These are phyloP conservation scores for Phalacrocorax brasilianus DNA, from an alignment of 2,113 vertebrate species.

Conservation along the genomic window DNA sequence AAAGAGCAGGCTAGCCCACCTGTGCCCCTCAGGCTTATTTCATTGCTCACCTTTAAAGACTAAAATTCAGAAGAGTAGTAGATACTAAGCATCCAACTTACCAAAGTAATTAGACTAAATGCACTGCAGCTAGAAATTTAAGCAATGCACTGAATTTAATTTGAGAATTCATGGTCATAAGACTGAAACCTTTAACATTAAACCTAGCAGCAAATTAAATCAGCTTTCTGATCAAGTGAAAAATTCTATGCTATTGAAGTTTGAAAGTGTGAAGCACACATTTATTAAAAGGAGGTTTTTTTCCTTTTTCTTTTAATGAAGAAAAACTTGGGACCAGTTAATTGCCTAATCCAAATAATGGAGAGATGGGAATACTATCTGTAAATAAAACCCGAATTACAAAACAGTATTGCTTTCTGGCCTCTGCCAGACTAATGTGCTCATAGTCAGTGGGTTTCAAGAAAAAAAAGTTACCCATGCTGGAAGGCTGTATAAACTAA, in stretches of 20 bases:
- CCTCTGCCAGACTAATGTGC: neutral
- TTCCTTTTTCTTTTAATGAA: neutral
- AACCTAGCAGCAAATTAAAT: conserved; percentile 52
- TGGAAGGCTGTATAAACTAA: neutral
- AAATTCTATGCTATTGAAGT: conserved; percentile 41
- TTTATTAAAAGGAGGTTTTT: neutral
- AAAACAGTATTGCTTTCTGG: neutral
- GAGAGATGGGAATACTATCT: neutral
- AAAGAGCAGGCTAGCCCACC: conserved; percentile 49
- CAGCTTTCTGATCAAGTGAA: conserved; percentile 35
- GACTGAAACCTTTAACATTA: conserved; percentile 59
- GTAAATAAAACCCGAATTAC: neutral
- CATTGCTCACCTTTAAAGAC: neutral
- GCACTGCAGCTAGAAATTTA: conserved; percentile 50
- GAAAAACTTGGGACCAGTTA: neutral
- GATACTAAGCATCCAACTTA: conserved; percentile 46
- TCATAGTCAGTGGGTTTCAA: neutral
- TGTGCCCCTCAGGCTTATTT: conserved; percentile 62
- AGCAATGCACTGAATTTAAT: conserved; percentile 51
- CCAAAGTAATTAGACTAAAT: conserved; percentile 60
- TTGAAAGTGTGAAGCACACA: conserved; percentile 8
- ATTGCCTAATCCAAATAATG: neutral
- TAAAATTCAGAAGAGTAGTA: conserved; percentile 57
- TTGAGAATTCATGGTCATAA: conserved; percentile 53
- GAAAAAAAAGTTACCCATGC: neutral